Conservation (phyloP, 2,888 invertebrate species). For the Phalera bucephala region DNA sequence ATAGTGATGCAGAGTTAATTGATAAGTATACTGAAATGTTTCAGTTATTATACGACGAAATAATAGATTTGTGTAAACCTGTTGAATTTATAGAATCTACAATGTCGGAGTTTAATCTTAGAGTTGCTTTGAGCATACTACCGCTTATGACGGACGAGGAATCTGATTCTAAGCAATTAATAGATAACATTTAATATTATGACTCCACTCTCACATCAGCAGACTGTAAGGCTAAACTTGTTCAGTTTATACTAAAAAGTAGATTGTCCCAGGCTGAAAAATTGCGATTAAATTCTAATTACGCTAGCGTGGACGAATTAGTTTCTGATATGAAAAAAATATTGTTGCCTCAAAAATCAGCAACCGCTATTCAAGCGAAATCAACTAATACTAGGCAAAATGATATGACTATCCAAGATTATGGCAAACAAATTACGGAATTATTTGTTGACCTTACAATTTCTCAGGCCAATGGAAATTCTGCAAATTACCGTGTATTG, state of each 20-base stretch:
- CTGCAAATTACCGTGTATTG: neutral
- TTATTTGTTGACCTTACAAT: conserved; percentile 5
- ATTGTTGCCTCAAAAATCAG: conserved; percentile 1
- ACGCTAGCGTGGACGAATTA: conserved; percentile 1
- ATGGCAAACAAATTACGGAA: conserved; percentile 3
- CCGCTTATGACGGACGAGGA: conserved; percentile 1
- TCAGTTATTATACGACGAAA: too few species aligned
- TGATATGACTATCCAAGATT: conserved; percentile 1
- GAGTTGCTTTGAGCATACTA: neutral
- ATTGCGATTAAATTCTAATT: neutral
- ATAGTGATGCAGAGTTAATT: too few species aligned
- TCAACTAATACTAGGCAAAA: conserved; percentile 3
- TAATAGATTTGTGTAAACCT: too few species aligned
- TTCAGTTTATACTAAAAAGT: too few species aligned
- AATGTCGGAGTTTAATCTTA: conserved; percentile 3
- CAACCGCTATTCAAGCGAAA: too few species aligned
- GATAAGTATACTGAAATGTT: too few species aligned
- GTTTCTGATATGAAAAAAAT: conserved; percentile 2
- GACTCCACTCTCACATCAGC: neutral
- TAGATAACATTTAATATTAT: conserved; percentile 4
- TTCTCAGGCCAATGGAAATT: conserved; percentile 3
- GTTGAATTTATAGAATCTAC: neutral
- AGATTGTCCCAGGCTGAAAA: too few species aligned
- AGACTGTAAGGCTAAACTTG: neutral
- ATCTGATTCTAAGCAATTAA: neutral